A percentile compares a stretch with the other conserved stretches of the same genome.
Evolutionary conservation across 2,888 invertebrate species (phyloP).

Genomic region (Scaptomyza cyrtandrae): DNA sequence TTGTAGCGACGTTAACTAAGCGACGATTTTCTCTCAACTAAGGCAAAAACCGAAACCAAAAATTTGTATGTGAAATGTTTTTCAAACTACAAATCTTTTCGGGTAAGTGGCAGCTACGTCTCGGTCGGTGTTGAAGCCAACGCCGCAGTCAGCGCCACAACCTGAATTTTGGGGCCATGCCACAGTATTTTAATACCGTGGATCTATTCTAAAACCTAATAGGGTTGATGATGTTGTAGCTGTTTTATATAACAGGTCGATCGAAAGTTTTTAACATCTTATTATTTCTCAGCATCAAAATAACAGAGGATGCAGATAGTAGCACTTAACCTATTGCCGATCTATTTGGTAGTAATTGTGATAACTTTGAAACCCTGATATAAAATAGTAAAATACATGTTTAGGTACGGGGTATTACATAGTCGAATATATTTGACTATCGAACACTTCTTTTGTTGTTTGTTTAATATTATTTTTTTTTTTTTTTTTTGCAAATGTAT

Average conservation of each 20-base stretch:
- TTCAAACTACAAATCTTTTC: conserved; percentile 64
- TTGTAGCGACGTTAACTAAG: conserved; percentile 84
- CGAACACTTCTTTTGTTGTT: neutral
- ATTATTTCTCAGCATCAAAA: neutral
- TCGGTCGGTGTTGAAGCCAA: conserved; percentile 23
- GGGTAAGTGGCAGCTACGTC: conserved; percentile 58
- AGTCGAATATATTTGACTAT: neutral
- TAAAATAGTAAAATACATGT: neutral
- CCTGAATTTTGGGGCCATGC: conserved; percentile 65
- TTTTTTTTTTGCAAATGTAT: conserved; percentile 45
- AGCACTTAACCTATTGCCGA: neutral
- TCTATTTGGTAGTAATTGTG: neutral
- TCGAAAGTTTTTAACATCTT: neutral
- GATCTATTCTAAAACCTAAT: neutral
- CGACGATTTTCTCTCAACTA: conserved; percentile 85
- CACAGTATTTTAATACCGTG: conserved; percentile 31
- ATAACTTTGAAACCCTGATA: neutral
- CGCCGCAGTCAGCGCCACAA: conserved; percentile 36
- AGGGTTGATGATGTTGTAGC: too few relatives aligned
- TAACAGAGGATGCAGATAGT: neutral
- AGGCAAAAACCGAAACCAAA: conserved; percentile 82
- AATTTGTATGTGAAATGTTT: conserved; percentile 69
- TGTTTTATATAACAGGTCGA: neutral
- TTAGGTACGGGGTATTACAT: neutral
- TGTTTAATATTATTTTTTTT: neutral